phyloP scores from a whole-genome alignment of 2,888 invertebrate species.

The Tiliacea aurago region DNA sequence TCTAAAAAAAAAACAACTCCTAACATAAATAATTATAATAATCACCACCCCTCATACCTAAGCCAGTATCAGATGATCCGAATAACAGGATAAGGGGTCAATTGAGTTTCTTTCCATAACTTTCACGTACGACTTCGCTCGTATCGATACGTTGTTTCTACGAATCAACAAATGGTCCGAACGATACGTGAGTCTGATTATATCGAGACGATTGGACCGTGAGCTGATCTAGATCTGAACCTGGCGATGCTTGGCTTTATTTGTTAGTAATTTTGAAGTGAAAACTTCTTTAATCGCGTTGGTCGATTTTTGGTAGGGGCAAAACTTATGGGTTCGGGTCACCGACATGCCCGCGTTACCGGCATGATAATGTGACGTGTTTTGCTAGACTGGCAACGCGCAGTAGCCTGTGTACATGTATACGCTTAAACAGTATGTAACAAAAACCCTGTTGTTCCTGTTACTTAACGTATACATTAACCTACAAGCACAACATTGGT shows the following conservation, averaged over 20 bases:
- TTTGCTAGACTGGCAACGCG: too few species aligned
- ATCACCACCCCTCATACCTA: constrained; percentile 2
- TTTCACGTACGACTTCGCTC: constrained; percentile 64
- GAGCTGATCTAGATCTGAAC: constrained; percentile 41
- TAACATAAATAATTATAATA: neutral
- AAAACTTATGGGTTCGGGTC: too few species aligned
- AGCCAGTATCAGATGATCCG: constrained; percentile 18
- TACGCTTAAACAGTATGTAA: too few species aligned
- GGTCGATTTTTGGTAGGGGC: too few species aligned
- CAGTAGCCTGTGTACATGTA: too few species aligned
- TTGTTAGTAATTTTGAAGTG: constrained; percentile 1
- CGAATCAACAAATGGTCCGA: constrained; percentile 69
- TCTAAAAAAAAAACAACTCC: neutral
- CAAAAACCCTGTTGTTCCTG: too few species aligned
- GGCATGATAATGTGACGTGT: too few species aligned
- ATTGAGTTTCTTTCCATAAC: constrained; percentile 69
- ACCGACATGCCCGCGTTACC: too few species aligned
- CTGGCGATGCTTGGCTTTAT: constrained; percentile 35
- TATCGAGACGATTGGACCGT: constrained; percentile 62
- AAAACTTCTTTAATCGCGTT: too few species aligned
- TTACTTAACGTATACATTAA: too few species aligned
- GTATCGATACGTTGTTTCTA: constrained; percentile 58
- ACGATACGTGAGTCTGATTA: constrained; percentile 72
- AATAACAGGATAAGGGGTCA: constrained; percentile 49
- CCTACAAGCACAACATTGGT: too few species aligned